Evolutionary conservation across 2,888 invertebrate species (phyloP).

Genomic region (Drosophila ezoana): DNA sequence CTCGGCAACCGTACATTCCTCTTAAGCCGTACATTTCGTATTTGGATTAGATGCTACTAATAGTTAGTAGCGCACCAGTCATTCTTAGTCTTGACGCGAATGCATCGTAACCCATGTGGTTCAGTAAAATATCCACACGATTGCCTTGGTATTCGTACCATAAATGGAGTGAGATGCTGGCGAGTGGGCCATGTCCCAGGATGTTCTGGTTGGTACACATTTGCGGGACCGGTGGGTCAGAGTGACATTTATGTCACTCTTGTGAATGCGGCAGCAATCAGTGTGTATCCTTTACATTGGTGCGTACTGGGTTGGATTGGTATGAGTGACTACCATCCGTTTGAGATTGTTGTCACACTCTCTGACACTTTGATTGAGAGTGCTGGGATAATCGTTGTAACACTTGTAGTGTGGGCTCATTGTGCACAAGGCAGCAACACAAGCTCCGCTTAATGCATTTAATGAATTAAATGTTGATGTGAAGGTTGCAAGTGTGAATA

Average conservation of each 20-base stretch:
- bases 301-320: conserved; percentile 7
- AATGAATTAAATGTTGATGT: too few species aligned
- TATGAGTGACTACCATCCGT: conserved; percentile 5
- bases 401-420: background rate
- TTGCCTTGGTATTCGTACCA: background rate
- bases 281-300: background rate
- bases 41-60: conserved; percentile 9
- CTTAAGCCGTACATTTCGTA: background rate
- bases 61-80: conserved; percentile 8
- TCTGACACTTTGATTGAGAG: background rate
- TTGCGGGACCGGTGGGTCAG: background rate
- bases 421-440: conserved; percentile 1
- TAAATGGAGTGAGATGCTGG: background rate
- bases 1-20: too few species aligned
- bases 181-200: background rate
- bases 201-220: background rate
- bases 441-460: background rate
- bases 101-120: conserved; percentile 27
- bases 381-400: conserved; percentile 1
- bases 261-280: background rate
- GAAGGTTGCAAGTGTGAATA: background rate
- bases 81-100: conserved; percentile 22
- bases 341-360: conserved; percentile 2
- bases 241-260: background rate
- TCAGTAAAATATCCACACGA: conserved; percentile 14